Base-by-base conservation (phyloP, 1,140 invertebrate species). In the Anastrepha obliqua region DNA sequence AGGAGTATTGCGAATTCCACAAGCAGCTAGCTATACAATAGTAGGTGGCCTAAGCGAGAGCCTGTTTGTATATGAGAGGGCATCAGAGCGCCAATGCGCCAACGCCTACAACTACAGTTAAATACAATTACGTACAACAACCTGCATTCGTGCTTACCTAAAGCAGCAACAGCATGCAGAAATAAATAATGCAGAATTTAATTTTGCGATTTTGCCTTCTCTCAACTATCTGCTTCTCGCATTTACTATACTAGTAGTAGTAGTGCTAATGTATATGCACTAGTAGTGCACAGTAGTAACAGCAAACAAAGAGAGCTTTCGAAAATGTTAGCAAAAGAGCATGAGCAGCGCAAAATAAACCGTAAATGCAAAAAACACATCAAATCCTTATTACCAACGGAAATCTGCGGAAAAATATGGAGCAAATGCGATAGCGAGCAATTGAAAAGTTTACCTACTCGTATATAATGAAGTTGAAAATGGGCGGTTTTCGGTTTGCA, bases 381-480 rank as follows among this genome's bases (percentile, higher is more conserved):
- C 11, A 55, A 55, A 55, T 55, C 51, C 51, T 55, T 55, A 55
- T 8, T 55, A 47, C 74, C 47, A 81, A 55, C 74, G 74, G 74
- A 81, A 81, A 81, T 81, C 74, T 81, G 42, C 47, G 47, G 47
- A 81, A 81, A 81, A 81, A 81, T 81, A 81, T 81, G 74, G 74
- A 81, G 74, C 74, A 81, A 81, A 81, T 81, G 74, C 74, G 74
- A 55, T 47, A 9, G 55, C 74, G 29, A 55, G 74, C 74, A 55
- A 81, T 81, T 81, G 74, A 42, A 39, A 81, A 55, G 74, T 81
- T 4, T 55, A 58, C 29, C 29, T 29, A 29, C 47, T 20, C 47
- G 44, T 81, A 81, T 81, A 81, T 81, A 81, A 81, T 81, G 47
- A 81, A 81, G 74, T 81, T 81, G 74, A 81, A 81, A 81, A 81